phyloP scores from a whole-genome alignment of 2,888 invertebrate genomes.

The Deladenus siricidicola region DNA sequence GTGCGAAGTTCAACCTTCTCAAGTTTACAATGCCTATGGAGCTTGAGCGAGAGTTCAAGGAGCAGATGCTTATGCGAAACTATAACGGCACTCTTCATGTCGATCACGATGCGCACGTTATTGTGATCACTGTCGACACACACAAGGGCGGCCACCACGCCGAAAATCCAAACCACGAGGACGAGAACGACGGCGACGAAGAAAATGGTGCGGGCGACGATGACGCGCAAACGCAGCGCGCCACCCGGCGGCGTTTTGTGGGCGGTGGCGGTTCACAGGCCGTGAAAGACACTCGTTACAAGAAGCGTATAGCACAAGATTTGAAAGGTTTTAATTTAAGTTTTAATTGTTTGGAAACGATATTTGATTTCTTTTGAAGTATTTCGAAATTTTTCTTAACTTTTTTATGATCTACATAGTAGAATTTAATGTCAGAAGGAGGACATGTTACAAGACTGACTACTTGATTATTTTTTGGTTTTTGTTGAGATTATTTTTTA shows the following conservation, averaged over 20 bases:
- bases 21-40: conserved; percentile 10
- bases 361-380: no score
- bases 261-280: no score
- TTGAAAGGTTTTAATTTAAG: no score
- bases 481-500: neutral
- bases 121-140: conserved; percentile 12
- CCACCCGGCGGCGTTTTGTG: no score
- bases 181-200: neutral
- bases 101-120: conserved; percentile 7
- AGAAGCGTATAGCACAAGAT: no score
- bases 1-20: conserved; percentile 1
- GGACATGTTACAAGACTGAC: conserved; percentile 11
- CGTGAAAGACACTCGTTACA: no score
- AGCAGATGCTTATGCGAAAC: conserved; percentile 16
- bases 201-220: neutral
- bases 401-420: no score
- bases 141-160: neutral
- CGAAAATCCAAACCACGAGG: neutral
- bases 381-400: no score
- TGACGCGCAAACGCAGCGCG: neutral
- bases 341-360: no score
- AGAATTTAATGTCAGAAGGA: no score
- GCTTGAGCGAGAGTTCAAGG: conserved; percentile 11
- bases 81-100: conserved; percentile 15
- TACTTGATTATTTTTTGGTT: conserved; percentile 4